Evolutionary conservation across 2,797 vertebrate genomes (phyloP).

Genomic region (Pyrrhura leucotis): DNA sequence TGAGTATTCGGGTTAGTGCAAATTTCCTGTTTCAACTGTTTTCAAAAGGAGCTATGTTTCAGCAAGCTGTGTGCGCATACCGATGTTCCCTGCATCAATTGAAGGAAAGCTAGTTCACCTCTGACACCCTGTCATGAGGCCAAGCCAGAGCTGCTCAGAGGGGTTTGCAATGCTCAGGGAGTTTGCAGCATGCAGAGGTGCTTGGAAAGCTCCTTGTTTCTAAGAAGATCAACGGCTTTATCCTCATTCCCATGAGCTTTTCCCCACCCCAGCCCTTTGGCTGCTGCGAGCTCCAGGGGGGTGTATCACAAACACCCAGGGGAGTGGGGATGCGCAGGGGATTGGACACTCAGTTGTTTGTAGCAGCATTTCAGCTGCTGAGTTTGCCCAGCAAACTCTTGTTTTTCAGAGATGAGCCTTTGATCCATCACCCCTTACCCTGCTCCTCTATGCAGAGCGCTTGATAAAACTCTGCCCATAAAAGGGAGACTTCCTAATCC

Average conservation of each 20-base stretch:
- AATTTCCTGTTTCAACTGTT: not conserved
- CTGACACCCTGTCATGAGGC: not conserved
- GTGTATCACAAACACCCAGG: rapidly evolving
- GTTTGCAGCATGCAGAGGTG: not conserved
- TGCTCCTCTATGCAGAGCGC: not conserved
- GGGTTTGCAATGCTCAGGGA: not conserved
- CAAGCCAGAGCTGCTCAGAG: not conserved
- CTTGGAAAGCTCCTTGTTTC: not conserved
- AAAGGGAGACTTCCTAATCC: not conserved
- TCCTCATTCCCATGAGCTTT: rapidly evolving
- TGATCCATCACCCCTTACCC: not conserved
- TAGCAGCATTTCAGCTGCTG: not conserved
- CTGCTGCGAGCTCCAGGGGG: rapidly evolving
- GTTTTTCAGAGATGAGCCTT: not conserved
- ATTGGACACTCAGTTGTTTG: rapidly evolving
- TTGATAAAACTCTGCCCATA: not conserved
- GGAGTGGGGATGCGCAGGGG: not conserved
- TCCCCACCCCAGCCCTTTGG: not conserved
- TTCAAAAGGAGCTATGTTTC: not conserved
- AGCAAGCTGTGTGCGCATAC: not conserved
- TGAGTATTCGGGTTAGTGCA: not conserved
- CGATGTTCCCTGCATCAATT: not conserved
- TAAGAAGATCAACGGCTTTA: not conserved
- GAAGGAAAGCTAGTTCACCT: not conserved
- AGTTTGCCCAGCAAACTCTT: not conserved